phyloP scores from a whole-genome alignment of 2,888 invertebrate species.

The Eupithecia pulchellata region DNA sequence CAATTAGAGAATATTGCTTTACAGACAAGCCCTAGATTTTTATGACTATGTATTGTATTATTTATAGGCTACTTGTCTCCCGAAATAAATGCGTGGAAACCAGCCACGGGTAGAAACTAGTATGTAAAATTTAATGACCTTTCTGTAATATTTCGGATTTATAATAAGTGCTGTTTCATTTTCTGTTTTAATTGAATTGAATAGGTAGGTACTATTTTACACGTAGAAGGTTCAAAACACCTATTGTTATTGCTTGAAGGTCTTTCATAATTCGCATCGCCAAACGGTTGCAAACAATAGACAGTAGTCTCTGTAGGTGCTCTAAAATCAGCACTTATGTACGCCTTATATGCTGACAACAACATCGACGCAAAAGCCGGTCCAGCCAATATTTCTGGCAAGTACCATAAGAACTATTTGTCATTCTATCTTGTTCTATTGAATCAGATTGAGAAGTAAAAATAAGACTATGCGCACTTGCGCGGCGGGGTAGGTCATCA shows the following conservation, averaged over 20 bases:
- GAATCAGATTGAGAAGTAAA: too few relatives aligned
- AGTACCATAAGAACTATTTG: too few relatives aligned
- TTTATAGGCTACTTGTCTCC: too few relatives aligned
- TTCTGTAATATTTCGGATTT: background rate
- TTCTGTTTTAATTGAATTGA: background rate
- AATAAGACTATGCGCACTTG: too few relatives aligned
- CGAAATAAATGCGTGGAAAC: too few relatives aligned
- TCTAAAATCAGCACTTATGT: background rate
- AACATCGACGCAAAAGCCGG: background rate
- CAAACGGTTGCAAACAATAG: slow-evolving; percentile 37
- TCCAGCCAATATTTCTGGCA: background rate
- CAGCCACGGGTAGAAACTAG: too few relatives aligned
- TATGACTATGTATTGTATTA: too few relatives aligned
- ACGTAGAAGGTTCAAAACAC: background rate
- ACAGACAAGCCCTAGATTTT: too few relatives aligned
- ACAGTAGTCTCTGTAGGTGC: slow-evolving; percentile 12
- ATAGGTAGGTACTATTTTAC: background rate
- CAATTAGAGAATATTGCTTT: background rate
- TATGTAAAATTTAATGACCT: background rate
- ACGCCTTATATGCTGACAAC: background rate
- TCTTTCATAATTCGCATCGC: slow-evolving; percentile 27
- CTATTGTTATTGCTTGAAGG: background rate
- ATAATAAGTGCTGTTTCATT: background rate
- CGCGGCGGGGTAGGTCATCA: too few relatives aligned
- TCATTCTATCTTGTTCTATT: too few relatives aligned